These are phyloP conservation scores for Bubo scandiacus DNA, from an alignment of 2,113 vertebrate genomes.

Conservation along the genomic window DNA sequence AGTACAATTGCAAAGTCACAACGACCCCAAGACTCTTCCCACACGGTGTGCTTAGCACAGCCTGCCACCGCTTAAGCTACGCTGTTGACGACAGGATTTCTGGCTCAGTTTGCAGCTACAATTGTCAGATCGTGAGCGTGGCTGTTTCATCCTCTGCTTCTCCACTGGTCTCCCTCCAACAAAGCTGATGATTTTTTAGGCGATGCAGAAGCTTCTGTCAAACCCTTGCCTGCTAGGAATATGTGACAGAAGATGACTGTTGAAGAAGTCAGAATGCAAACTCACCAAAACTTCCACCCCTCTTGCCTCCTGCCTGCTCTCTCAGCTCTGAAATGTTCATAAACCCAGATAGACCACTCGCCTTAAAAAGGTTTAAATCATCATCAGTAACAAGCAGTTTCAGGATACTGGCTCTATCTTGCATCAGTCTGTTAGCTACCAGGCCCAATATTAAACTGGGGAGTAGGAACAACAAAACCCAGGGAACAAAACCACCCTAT, in stretches of 20 bases:
- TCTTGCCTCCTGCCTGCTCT: not conserved
- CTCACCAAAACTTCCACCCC: not conserved
- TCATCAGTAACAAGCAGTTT: not conserved
- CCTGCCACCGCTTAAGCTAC: rapidly evolving
- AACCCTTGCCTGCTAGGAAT: not conserved
- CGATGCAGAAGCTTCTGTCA: not conserved
- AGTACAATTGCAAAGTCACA: not conserved
- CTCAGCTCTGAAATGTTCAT: not conserved
- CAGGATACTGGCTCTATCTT: not conserved
- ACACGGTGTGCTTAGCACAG: not conserved
- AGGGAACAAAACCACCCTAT: not conserved
- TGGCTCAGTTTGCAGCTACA: not conserved
- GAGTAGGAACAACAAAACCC: not conserved
- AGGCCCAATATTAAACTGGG: not conserved
- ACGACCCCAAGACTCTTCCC: not conserved
- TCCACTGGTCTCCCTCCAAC: not conserved
- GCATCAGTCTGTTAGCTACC: not conserved
- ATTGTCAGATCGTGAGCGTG: not conserved
- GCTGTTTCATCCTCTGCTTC: not conserved
- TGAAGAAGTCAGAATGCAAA: not conserved
- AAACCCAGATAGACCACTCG: not conserved
- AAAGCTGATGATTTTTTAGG: not conserved
- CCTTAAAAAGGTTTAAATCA: not conserved
- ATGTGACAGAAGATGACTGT: not conserved
- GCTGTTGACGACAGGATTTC: not conserved